These are phyloP conservation scores for Phaonia tiefii DNA, from an alignment of 2,888 invertebrate genomes.

Conservation along the genomic window DNA sequence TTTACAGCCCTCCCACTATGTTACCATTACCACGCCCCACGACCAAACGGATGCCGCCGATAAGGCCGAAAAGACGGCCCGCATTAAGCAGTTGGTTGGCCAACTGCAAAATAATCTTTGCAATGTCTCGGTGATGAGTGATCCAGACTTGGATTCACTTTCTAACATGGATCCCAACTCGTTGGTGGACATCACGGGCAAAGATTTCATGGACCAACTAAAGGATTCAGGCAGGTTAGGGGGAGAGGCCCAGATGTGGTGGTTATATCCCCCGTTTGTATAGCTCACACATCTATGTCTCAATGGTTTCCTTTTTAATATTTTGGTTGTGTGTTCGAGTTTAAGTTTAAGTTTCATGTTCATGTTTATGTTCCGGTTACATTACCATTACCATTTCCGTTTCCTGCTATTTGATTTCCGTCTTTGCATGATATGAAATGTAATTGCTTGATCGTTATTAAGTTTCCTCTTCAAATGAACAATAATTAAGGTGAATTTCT, in stretches of 20 bases:
- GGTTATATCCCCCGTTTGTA: constrained; percentile 69
- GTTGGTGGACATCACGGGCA: constrained; percentile 89
- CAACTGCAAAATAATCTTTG: constrained; percentile 90
- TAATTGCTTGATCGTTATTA: no score
- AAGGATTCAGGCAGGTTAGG: constrained; percentile 89
- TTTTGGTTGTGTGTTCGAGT: background rate
- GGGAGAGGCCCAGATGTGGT: constrained; percentile 71
- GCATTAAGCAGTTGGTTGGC: constrained; percentile 88
- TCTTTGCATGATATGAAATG: background rate
- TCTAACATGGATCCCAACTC: constrained; percentile 96
- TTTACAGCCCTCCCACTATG: constrained; percentile 79
- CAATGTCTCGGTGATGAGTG: constrained; percentile 91
- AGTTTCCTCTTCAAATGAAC: no score
- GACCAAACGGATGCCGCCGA: constrained; percentile 80
- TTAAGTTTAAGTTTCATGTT: background rate
- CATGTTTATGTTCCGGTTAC: background rate
- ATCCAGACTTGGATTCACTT: constrained; percentile 90
- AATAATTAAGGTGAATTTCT: no score
- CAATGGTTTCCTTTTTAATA: constrained; percentile 67
- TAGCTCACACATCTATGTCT: constrained; percentile 73
- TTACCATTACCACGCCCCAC: constrained; percentile 81
- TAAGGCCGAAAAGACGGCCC: constrained; percentile 78
- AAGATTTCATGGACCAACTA: constrained; percentile 83
- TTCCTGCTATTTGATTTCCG: background rate
- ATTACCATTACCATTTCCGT: background rate